phyloP scores from a whole-genome alignment of 2,113 vertebrate species.

The Triplophysa dalaica region DNA sequence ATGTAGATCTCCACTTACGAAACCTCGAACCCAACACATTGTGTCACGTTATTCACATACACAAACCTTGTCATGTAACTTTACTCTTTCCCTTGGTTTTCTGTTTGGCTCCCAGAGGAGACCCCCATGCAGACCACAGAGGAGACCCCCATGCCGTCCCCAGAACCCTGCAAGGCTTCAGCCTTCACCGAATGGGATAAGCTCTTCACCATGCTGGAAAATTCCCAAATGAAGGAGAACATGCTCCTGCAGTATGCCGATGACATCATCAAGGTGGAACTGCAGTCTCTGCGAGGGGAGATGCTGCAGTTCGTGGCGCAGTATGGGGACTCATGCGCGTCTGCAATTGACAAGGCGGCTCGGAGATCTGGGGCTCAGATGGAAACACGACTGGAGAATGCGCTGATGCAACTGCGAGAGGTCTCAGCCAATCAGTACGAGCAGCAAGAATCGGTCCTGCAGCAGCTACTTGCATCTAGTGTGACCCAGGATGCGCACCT shows the following conservation, averaged over 20 bases:
- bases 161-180: slow-evolving; percentile 72
- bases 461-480: slow-evolving; percentile 72
- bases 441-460: slow-evolving; percentile 66
- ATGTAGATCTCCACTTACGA: background rate
- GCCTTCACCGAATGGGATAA: slow-evolving; percentile 92
- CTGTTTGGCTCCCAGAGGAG: slow-evolving; percentile 13
- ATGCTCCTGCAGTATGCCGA: slow-evolving; percentile 88
- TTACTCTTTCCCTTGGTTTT: slow-evolving; percentile 29
- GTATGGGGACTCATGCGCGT: slow-evolving; percentile 65
- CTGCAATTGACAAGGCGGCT: slow-evolving; percentile 60
- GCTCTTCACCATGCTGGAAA: slow-evolving; percentile 93
- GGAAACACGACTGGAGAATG: slow-evolving; percentile 67
- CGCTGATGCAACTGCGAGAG: slow-evolving; percentile 51
- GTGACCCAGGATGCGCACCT: slow-evolving; percentile 71
- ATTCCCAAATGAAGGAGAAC: slow-evolving; percentile 94
- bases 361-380: slow-evolving; percentile 64
- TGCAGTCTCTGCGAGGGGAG: slow-evolving; percentile 78
- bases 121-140: slow-evolving; percentile 52
- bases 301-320: slow-evolving; percentile 76
- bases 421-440: slow-evolving; percentile 47
- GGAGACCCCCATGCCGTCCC: slow-evolving; percentile 42
- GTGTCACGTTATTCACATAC: background rate
- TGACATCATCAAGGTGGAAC: slow-evolving; percentile 79
- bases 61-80: background rate
- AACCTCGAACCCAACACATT: background rate